Evolutionary conservation across 2,888 invertebrate genomes (phyloP).

Genomic region (Lasioglossum leucozonium): DNA sequence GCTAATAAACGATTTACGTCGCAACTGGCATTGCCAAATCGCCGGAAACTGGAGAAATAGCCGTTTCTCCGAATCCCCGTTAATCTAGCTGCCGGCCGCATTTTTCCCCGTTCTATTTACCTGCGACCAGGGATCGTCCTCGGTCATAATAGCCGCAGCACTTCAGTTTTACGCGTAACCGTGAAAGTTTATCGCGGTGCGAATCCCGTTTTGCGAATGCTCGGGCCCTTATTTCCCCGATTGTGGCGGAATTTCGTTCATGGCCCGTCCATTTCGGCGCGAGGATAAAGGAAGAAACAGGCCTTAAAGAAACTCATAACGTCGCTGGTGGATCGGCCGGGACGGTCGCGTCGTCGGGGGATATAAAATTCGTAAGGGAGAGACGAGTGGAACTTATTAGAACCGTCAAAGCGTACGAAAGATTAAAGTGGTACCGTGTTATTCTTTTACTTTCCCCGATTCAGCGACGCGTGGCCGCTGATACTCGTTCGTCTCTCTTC

Average conservation of each 20-base stretch:
- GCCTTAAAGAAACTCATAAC: conserved; percentile 60
- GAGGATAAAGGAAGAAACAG: conserved; percentile 41
- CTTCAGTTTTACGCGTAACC: conserved; percentile 49
- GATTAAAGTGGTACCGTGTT: conserved; percentile 58
- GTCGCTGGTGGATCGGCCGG: conserved; percentile 31
- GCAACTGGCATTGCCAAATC: neutral
- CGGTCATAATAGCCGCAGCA: neutral
- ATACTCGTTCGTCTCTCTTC: conserved; percentile 33
- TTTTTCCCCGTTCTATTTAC: neutral
- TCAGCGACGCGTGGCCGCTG: conserved; percentile 44
- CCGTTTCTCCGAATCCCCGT: conserved; percentile 19
- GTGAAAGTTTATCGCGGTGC: conserved; percentile 54
- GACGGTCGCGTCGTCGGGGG: neutral
- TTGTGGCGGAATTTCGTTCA: conserved; percentile 52
- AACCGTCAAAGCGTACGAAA: conserved; percentile 66
- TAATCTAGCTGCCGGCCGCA: neutral
- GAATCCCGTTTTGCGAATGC: conserved; percentile 26
- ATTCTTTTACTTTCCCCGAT: conserved; percentile 53
- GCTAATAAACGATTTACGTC: neutral
- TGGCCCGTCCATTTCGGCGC: conserved; percentile 14
- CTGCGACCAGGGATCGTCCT: conserved; percentile 15
- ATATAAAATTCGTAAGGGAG: conserved; percentile 55
- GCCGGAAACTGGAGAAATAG: neutral
- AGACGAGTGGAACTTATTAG: conserved; percentile 56
- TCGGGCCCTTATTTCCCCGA: conserved; percentile 35